Base-by-base conservation (phyloP, 2,888 invertebrate species). In the Mesochorus sp. region DNA sequence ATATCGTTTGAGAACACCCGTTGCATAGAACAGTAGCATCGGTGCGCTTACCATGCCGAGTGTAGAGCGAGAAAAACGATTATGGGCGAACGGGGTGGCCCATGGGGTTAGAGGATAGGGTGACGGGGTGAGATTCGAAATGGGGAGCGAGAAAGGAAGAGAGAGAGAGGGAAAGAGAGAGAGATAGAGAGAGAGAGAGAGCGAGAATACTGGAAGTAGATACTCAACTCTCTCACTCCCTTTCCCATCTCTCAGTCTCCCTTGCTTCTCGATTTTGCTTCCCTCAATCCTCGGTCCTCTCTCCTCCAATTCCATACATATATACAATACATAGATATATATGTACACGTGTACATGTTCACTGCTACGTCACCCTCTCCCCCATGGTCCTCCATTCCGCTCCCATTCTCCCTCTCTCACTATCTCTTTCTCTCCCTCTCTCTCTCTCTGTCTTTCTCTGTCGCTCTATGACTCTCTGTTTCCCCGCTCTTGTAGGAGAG, bases 111-210 rank as follows among this genome's bases (percentile, higher is more conserved):
- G 80, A 79, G 83, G 81, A 83, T 82, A 81, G 81, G 85, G 82
- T 85, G 85, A 82, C 83, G 83, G 82, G 81, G 86, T 82, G 85
- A 86, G 84, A 88, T 86, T 85, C 85, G 84, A 83, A 87, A 86
- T 57, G 57, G 72, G 10, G 68, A 37, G 14, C 6, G 44, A 55
- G 34, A 21, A 47, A 12, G 64, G 55, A 21, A 61, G 64, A 31
- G 59, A 28, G 61, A 51, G 55, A 42, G 47, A 74, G 47, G 53
- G 62, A 47, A 21, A 49, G 64, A 62, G 66, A 39, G 42, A 49
- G 62, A 10, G 17, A 14, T 14, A 3, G 37, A 42, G 57, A 6
- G 37, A 21, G 28, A 6, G 37, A n/a, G 37, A 24, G 44, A 21
- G n/a, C n/a, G 61, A 37, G 57, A 14, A 21, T 2, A 66, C 42